phyloP scores from a whole-genome alignment of 2,888 invertebrate species.

The Gnatocerus cornutus region DNA sequence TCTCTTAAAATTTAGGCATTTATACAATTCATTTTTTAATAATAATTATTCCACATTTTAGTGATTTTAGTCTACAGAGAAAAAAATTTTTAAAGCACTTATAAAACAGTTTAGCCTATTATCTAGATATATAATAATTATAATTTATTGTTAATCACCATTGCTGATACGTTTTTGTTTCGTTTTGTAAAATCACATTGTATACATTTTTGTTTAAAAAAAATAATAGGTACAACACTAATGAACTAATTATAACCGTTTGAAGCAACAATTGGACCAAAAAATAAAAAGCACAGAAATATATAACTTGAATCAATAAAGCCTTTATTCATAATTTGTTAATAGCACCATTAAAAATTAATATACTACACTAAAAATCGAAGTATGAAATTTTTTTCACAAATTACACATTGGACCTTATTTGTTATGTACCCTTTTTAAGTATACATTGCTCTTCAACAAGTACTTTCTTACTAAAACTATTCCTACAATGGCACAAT shows the following conservation, averaged over 20 bases:
- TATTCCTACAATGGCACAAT: constrained; percentile 69
- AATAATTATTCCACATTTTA: constrained; percentile 34
- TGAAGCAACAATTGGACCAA: constrained; percentile 49
- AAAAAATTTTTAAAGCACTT: constrained; percentile 59
- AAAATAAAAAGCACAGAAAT: constrained; percentile 56
- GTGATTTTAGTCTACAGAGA: constrained; percentile 56
- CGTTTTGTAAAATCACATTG: constrained; percentile 69
- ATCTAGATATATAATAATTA: constrained; percentile 56
- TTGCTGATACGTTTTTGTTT: constrained; percentile 72
- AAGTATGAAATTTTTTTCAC: constrained; percentile 53
- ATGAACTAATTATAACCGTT: constrained; percentile 35
- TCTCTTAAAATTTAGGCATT: constrained; percentile 52
- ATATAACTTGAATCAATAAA: constrained; percentile 49
- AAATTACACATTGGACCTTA: constrained; percentile 59
- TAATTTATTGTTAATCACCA: constrained; percentile 69
- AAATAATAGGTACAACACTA: constrained; percentile 48
- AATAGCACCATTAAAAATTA: constrained; percentile 67
- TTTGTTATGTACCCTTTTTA: constrained; percentile 52
- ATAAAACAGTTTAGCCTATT: constrained; percentile 58
- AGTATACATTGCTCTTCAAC: constrained; percentile 50
- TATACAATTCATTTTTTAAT: constrained; percentile 48
- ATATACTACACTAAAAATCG: constrained; percentile 53
- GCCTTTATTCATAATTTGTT: constrained; percentile 57
- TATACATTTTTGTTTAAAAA: constrained; percentile 53
- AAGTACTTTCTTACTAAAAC: constrained; percentile 51